Percentiles rank a stretch among this genome's conserved stretches.
phyloP scores from a whole-genome alignment of 2,113 vertebrate genomes.

The Coptodon bakossiorum region DNA sequence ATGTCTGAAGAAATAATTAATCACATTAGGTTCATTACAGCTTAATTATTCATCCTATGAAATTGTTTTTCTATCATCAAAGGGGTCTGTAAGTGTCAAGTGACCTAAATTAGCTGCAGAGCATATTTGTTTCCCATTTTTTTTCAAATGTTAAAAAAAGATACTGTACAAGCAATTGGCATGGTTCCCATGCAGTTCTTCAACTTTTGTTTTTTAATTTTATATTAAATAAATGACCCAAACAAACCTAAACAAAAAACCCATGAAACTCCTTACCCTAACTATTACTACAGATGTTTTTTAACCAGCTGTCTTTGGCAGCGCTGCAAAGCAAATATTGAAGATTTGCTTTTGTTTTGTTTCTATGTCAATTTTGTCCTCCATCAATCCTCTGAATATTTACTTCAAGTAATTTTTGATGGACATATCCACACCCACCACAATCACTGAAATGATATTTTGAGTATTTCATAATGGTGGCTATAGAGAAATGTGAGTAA shows the following conservation, averaged over 20 bases:
- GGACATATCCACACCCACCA: background rate
- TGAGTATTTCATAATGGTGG: background rate
- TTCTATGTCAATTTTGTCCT: background rate
- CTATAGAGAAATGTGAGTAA: background rate
- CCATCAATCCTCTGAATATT: background rate
- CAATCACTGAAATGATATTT: background rate
- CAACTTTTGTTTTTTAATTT: background rate
- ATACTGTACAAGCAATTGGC: background rate
- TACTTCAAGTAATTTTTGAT: background rate
- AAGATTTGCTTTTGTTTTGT: background rate
- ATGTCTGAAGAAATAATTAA: slow-evolving; percentile 19
- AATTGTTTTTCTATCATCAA: background rate
- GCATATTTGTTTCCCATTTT: background rate
- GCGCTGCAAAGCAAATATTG: background rate
- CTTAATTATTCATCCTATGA: slow-evolving; percentile 26
- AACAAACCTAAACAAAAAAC: background rate
- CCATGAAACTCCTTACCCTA: background rate
- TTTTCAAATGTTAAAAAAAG: background rate
- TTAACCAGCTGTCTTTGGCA: background rate
- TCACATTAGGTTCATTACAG: slow-evolving; percentile 3
- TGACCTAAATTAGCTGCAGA: background rate
- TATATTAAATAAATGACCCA: background rate
- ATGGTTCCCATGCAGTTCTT: background rate
- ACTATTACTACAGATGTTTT: background rate
- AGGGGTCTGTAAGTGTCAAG: slow-evolving; percentile 6